These are phyloP conservation scores for Drosophila burlai DNA, from an alignment of 1,140 invertebrate species.

Conservation along the genomic window DNA sequence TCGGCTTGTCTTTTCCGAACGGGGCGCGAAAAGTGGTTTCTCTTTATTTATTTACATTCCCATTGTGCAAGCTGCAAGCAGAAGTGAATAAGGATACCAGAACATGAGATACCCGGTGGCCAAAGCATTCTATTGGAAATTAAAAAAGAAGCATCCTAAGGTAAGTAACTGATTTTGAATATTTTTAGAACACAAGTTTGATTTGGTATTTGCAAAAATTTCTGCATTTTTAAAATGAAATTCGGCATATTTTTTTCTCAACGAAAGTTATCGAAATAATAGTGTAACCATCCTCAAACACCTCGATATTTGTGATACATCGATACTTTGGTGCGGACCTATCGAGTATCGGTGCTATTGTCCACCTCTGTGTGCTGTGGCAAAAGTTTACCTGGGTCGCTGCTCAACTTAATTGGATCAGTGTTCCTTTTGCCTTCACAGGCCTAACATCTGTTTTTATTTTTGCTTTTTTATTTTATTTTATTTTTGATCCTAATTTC, in stretches of 20 bases:
- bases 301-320: neutral
- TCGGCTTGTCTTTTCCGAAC: slow-evolving; percentile 58
- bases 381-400: neutral
- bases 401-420: neutral
- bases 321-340: neutral
- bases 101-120: neutral
- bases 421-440: neutral
- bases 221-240: too few relatives aligned
- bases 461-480: neutral
- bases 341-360: neutral
- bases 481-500: too few relatives aligned
- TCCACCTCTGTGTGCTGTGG: neutral
- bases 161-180: neutral
- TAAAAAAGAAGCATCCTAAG: neutral
- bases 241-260: too few relatives aligned
- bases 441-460: neutral
- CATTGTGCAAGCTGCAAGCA: slow-evolving; percentile 53
- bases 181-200: too few relatives aligned
- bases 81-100: neutral
- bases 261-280: too few relatives aligned
- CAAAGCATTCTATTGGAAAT: neutral
- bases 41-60: slow-evolving; percentile 78
- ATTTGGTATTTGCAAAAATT: too few relatives aligned
- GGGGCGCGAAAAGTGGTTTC: slow-evolving; percentile 75
- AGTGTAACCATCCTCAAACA: neutral